Base-by-base conservation (phyloP, 2,888 invertebrate genomes). In the Anaspis maculata region DNA sequence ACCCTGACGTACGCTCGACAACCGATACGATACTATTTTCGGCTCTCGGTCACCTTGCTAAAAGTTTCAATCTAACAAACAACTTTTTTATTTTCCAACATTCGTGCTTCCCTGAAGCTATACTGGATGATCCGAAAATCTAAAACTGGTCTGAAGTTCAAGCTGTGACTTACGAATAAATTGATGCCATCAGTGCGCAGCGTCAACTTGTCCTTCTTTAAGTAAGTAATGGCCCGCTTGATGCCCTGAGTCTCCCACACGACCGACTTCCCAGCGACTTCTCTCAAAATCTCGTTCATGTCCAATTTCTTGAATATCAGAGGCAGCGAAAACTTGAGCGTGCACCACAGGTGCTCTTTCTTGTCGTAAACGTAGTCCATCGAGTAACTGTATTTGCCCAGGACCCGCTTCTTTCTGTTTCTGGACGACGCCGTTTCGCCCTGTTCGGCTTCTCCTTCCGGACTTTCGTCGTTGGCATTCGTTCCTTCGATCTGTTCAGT, bases 111-210 rank as follows among this genome's bases (percentile, higher is more conserved):
- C n/a, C n/a, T n/a, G n/a, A n/a, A 19, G 19, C 6, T 9, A 19
- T 9, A 5, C 9, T 19, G 6, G 19, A 19, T 19, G 19, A 9
- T 19, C 5, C 19, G 9, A 19, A 6, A 6, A 19, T 19, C 9
- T 19, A 5, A 6, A 19, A 19, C 19, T 6, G 9, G 6, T 9
- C 19, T 19, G 19, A 6, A 13, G n/a, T n/a, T n/a, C n/a, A n/a
- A n/a, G n/a, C n/a, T 7, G 19, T 27, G 10, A 53, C 63, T 63
- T 61, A 77, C 79, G 29, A 77, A 69, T 33, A 97, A 81, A 57
- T 97, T 97, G 29, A 96, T 84, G 3, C 97, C 98, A 56, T 98
- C 97, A 0, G 97, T 97, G 65, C 89, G 88, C 1, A 98, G 69
- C 41, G 79, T 73, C 1, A 81, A 64, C 11, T 51, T 66, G 12